Percentiles rank a stretch among this genome's conserved stretches.
Evolutionary conservation across 2,113 vertebrate species (phyloP).

Genomic region (Calyptomena viridis): DNA sequence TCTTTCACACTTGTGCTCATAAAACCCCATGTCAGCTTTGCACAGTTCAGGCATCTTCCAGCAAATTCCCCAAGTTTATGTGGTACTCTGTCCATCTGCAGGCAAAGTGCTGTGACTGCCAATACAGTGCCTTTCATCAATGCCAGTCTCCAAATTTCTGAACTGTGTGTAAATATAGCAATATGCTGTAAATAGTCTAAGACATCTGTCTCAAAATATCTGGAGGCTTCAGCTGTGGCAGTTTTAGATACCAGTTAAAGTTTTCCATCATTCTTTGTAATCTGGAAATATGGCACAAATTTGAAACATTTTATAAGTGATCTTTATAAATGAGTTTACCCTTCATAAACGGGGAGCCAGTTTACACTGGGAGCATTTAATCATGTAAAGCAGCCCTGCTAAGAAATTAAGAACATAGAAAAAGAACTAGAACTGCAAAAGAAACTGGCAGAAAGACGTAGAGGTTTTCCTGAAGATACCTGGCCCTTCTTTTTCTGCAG

Average conservation of each 20-base stretch:
- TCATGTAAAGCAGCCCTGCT: background rate
- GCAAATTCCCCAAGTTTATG: background rate
- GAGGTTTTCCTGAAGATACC: background rate
- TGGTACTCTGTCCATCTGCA: accelerated
- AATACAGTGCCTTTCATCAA: background rate
- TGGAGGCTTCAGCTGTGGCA: background rate
- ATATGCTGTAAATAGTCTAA: background rate
- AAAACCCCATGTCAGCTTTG: background rate
- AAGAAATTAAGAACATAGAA: background rate
- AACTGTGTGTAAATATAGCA: background rate
- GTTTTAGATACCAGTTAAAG: background rate
- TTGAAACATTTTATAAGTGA: background rate
- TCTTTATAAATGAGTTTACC: background rate
- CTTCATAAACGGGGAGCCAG: background rate
- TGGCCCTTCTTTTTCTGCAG: background rate
- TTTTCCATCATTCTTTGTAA: background rate
- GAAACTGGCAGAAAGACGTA: background rate
- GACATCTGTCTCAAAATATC: background rate
- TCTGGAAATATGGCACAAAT: background rate
- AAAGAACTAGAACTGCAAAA: background rate
- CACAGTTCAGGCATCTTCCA: background rate
- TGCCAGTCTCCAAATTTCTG: background rate
- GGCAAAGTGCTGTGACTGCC: background rate
- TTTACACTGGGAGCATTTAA: background rate
- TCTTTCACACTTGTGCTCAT: background rate